These are phyloP conservation scores for Macquaria ambigua DNA, from an alignment of 2,113 vertebrate species.

Conservation along the genomic window DNA sequence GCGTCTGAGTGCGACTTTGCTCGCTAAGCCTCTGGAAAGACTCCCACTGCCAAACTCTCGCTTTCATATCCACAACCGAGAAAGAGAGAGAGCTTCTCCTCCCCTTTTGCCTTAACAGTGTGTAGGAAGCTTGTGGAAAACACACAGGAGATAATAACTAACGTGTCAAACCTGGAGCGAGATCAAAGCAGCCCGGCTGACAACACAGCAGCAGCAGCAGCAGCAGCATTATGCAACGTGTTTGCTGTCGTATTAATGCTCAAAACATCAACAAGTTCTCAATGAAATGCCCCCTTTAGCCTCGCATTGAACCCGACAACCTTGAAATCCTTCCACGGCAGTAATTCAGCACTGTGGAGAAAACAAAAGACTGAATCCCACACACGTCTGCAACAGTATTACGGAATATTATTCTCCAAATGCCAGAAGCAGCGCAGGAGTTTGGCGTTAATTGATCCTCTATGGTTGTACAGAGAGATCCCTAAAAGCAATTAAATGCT, in stretches of 20 bases:
- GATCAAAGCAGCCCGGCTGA: conserved; percentile 72
- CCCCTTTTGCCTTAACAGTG: neutral
- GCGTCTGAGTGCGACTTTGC: conserved; percentile 42
- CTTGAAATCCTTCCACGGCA: neutral
- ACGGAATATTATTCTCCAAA: conserved; percentile 1
- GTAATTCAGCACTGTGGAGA: neutral
- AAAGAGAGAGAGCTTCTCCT: neutral
- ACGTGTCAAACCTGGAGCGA: conserved; percentile 60
- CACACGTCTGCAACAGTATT: neutral
- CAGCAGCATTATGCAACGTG: conserved; percentile 42
- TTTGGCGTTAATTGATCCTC: conserved; percentile 30
- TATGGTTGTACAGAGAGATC: neutral
- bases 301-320: neutral
- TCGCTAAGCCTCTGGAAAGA: conserved; percentile 55
- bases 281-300: conserved; percentile 23
- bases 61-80: conserved; percentile 32
- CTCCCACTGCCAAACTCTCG: conserved; percentile 47
- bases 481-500: conserved; percentile 32
- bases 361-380: conserved; percentile 11
- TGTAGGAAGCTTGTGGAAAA: conserved; percentile 59
- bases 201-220: conserved; percentile 23
- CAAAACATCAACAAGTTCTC: conserved; percentile 30
- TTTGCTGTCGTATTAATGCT: conserved; percentile 39
- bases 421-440: neutral
- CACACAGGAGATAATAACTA: conserved; percentile 60